Evolutionary conservation across 2,113 vertebrate species (phyloP), one percentile per base, ranked within the genome.

Genomic region (Benitochromis conjunctus): DNA sequence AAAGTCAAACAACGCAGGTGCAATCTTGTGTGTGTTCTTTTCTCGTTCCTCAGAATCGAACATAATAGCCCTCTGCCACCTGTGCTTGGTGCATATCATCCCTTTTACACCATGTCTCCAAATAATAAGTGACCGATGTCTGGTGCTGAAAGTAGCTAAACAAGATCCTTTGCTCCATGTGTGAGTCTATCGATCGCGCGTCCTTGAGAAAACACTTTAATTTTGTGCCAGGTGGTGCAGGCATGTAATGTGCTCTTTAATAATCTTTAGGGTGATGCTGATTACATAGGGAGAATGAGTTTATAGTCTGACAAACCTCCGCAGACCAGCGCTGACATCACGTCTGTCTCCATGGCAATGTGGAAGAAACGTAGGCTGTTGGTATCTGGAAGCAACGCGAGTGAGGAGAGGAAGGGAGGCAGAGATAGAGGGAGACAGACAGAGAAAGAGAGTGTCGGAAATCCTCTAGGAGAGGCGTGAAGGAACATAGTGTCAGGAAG

Each of bases 341-440:
- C 83, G 94, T 96, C 95, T 95, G 96, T 96, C 96, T 95, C 96
- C 95, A 96, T 96, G 95, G 96, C 89, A 46, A 96, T 90, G 92
- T 60, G 91, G 89, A 86, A 79, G 89, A 86, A 93, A 94, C 84
- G 91, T 88, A 92, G 93, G 91, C 91, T 94, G 89, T 84, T 89
- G 92, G 86, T 91, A 94, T 94, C 90, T 93, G 88, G 90, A 62
- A 82, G 80, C 83, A 64, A 82, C 80, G 54, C 62, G 88, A 62
- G 87, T 11, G 86, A 87, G 88, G 87, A 81, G 81, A 89, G 82
- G 79, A 81, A 88, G 84, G 84, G 83, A 92, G 87, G 92, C 34
- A 8, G 81, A 76, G 86, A 92, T 60, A 55, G 92, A 88, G 86
- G 80, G 62, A 92, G 88, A 79, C 54, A 89, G 91, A 88, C 57